These are phyloP conservation scores for Nyctereutes procyonoides DNA, from an alignment of 2,113 vertebrate species.

Conservation along the genomic window DNA sequence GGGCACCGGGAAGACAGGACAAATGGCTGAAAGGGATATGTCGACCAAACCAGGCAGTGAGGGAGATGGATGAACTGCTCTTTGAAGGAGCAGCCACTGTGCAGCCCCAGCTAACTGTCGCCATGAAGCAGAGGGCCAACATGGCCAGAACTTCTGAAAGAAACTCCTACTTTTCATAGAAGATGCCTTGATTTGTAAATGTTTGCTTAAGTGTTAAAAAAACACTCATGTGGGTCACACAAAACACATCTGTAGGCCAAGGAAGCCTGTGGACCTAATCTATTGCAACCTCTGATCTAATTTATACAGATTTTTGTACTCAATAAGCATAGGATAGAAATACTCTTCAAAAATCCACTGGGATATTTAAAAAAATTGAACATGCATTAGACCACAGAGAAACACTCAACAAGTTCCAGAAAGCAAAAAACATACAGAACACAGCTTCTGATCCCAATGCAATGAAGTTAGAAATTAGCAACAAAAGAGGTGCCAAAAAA, in stretches of 20 bases:
- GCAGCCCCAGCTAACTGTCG: too few species aligned
- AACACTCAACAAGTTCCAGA: neutral
- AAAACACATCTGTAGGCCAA: neutral
- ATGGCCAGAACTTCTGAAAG: neutral
- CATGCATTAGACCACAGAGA: neutral
- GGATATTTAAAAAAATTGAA: neutral
- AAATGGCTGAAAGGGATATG: neutral
- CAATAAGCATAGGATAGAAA: neutral
- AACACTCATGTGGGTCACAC: neutral
- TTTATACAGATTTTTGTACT: neutral
- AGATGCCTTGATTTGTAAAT: slow-evolving; percentile 45
- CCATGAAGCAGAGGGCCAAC: neutral
- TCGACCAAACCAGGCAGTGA: neutral
- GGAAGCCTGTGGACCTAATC: neutral
- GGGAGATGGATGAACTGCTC: fast-evolving
- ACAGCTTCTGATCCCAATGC: neutral
- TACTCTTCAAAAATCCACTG: neutral
- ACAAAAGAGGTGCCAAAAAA: neutral
- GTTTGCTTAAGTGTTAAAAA: neutral
- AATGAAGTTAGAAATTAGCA: slow-evolving; percentile 46
- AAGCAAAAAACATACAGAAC: slow-evolving; percentile 1
- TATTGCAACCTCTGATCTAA: neutral
- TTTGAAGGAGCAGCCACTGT: neutral
- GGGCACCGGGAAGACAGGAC: neutral
- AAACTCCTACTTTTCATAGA: neutral